Base-by-base conservation (phyloP, 2,113 vertebrate genomes). In the Rissa tridactyla region DNA sequence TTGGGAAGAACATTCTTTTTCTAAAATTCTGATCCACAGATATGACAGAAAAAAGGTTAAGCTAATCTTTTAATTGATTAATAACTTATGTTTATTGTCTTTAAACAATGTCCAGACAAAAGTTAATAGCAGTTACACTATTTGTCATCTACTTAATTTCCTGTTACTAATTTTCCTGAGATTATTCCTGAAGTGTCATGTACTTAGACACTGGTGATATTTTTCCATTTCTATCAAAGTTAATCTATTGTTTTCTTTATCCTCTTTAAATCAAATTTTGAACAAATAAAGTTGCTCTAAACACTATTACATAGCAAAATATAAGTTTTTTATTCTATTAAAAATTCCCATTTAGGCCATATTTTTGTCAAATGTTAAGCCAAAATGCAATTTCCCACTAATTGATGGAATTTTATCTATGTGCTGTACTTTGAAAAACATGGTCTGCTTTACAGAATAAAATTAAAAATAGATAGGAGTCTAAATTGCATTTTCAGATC, bases 301-400 rank as follows among this genome's bases (percentile, higher is more conserved):
- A 34, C 5, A 16, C 1, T 10, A 61, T 22, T 49, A 29, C 5
- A 23, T 15, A 36, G 10, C 9, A 77, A 85, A 78, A 54, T 3
- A 15, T 6, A 29, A 40, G 3, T 0, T 2, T 68, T 47, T 57
- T 12, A 23, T 34, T 2, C 11, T 25, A n/a, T 29, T 38, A 52
- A 4, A 81, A 61, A 77, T 54, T 60, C 1, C 0, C 3, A 40
- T 70, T 77, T 78, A 7, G 52, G 40, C 0, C 6, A 10, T 65
- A 55, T 42, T 78, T 87, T 82, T 70, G 3, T 13, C 58, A 92
- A 79, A 52, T 29, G 25, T 38, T 58, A 58, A 66, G 44, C 8
- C 55, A 81, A 78, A 82, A 46, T 8, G 13, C 25, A 36, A 47
- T 82, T 76, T 81, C 5, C 11, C 4, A 25, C 9, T 83, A 58